A percentile compares a stretch with the other conserved stretches of the same genome.
Evolutionary conservation across 2,113 vertebrate species (phyloP).

Genomic region (Ceuthmochares aereus): DNA sequence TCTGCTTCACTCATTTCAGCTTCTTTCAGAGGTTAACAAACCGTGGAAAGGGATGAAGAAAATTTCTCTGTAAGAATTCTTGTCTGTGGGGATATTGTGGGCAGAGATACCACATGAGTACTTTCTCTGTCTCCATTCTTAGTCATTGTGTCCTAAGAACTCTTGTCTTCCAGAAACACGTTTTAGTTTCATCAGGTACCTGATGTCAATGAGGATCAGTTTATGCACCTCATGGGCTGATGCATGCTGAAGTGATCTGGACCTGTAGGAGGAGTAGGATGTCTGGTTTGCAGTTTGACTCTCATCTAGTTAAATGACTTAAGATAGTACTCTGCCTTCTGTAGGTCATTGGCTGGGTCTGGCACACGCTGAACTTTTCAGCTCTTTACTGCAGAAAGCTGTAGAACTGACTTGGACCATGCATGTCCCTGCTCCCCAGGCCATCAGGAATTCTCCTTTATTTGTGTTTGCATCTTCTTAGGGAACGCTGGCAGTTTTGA

Average conservation of each 20-base stretch:
- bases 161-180: background rate
- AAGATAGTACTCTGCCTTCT: background rate
- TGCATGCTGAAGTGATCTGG: background rate
- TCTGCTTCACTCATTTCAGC: background rate
- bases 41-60: background rate
- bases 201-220: background rate
- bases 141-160: background rate
- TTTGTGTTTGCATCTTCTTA: background rate
- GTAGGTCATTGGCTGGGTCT: background rate
- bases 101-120: background rate
- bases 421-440: background rate
- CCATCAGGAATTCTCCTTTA: background rate
- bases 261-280: background rate
- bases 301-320: background rate
- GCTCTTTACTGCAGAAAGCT: background rate
- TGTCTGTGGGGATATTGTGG: background rate
- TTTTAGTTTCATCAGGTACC: background rate
- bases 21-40: background rate
- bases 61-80: background rate
- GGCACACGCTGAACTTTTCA: background rate
- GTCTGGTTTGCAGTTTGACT: background rate
- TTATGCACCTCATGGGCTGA: background rate
- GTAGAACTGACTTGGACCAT: background rate
- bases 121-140: background rate
- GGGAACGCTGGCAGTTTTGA: background rate